A percentile compares a stretch with the other conserved stretches of the same genome.
These are phyloP conservation scores for Hemicentrotus pulcherrimus DNA, from an alignment of 35 echinoderm and acorn worm genomes.

Conservation along the genomic window DNA sequence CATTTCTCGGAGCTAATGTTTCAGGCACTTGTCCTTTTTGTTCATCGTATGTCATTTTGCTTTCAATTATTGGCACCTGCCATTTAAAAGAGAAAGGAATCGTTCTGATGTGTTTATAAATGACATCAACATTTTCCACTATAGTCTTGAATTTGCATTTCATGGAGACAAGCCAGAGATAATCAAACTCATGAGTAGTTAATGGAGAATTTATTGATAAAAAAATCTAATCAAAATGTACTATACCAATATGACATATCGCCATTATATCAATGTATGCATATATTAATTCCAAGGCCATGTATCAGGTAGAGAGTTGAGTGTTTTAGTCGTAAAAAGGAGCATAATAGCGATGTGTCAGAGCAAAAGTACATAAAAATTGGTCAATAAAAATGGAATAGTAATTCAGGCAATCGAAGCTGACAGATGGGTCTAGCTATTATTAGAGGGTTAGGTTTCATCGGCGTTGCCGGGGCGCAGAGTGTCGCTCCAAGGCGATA, in stretches of 20 bases:
- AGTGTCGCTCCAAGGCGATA: slow-evolving; percentile 19
- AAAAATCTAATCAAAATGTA: neutral
- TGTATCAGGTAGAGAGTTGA: neutral
- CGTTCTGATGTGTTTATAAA: neutral
- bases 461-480: slow-evolving; percentile 6
- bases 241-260: neutral
- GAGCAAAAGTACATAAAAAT: slow-evolving; percentile 50
- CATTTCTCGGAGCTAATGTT: neutral
- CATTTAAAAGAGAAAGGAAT: neutral
- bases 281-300: neutral
- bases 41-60: neutral
- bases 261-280: neutral
- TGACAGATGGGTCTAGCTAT: slow-evolving; percentile 48
- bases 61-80: neutral
- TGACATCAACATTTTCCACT: neutral
- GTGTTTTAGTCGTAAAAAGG: neutral
- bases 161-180: neutral
- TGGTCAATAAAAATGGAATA: slow-evolving; percentile 47
- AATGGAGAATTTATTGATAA: neutral
- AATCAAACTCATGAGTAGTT: neutral
- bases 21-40: neutral
- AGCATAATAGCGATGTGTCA: slow-evolving; percentile 33
- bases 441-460: slow-evolving; percentile 46
- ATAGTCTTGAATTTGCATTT: neutral
- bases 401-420: slow-evolving; percentile 45